Base-by-base conservation (phyloP, 1,140 invertebrate genomes). In the Muscidifurax raptorellus region DNA sequence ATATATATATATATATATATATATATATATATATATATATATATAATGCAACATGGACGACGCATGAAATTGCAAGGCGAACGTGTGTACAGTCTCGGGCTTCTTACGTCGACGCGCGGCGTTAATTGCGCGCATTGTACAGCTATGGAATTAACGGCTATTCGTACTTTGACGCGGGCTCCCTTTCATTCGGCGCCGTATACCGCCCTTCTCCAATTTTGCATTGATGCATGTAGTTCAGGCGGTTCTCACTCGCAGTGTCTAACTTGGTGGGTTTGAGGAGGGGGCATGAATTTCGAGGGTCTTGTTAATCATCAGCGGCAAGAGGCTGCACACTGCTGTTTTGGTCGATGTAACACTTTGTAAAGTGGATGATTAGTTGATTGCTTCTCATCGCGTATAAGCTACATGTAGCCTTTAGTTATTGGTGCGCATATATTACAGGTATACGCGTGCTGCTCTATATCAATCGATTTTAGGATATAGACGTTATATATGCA, bases 131-230 rank as follows among this genome's bases (percentile, higher is more conserved):
- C 30, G 69, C 30, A 36, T 47, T 47, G 15, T 47, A 10, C 44
- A 2, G 52, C 22, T n/a, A 40, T 13, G 32, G 71, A 74, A 74
- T 74, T 74, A 74, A 74, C 71, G 71, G 71, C 71, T 32, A 36
- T 36, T 36, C 69, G n/a, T 32, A 72, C 22, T 74, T 74, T 30
- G 22, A 12, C 32, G 22, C 71, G 13, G 4, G 18, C 7, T 7
- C 71, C 30, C 71, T 74, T 40, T 74, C 71, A 74, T 74, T 74
- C 71, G 71, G 22, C 0, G 7, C 36, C 36, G 36, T 40, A 40
- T 10, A 40, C 36, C 36, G 30, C 28, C 30, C 9, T 36, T 72
- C 69, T 28, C 69, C 30, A 72, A 72, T 72, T 72, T 30, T 12
- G 64, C 64, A 27, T 27, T 27, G 64, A 5, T 66, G 64, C n/a